Evolutionary conservation across 2,797 vertebrate genomes (phyloP), one percentile per base, ranked within the genome.

Genomic region (Microcaecilia unicolor): DNA sequence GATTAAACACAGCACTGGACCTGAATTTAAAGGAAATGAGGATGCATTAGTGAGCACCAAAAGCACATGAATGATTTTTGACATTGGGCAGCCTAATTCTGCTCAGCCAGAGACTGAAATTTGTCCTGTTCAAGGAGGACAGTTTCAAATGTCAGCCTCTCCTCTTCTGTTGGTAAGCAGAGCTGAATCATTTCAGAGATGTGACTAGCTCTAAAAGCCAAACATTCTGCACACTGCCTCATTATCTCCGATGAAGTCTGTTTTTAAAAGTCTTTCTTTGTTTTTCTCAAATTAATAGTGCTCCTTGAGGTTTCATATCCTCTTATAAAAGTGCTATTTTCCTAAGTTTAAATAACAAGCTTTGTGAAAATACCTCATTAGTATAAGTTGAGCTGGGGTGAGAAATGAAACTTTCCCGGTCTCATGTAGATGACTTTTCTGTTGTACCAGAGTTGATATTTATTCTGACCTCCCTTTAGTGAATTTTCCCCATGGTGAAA

Each of bases 401-500:
- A 61, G 4, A 64, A 67, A 61, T 34, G 0, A 33, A 44, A 28
- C 25, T 33, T n/a, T 18, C 3, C n/a, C 16, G 34, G 47, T n/a
- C 12, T 22, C 22, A 3, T 51, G 16, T 39, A 58, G 59, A 46
- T 15, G 2, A 10, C 4, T 1, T 35, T 9, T 24, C 8, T 41
- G 16, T 49, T 53, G 59, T 39, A 44, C 5, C n/a, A 46, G 31
- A 15, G 14, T 14, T 27, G 9, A 8, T 0, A 37, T 49, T 50
- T 6, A 8, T 25, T 27, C 22, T 55, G 19, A 39, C 22, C 2
- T 45, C 25, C 20, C 6, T 23, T 9, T 31, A 10, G 4, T 14
- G 61, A 41, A 22, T 8, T 44, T 43, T 59, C 7, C 59, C 55
- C n/a, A n/a, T n/a, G n/a, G n/a, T n/a, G n/a, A n/a, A n/a, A n/a